Percentiles rank a stretch among this genome's conserved stretches.
These are phyloP conservation scores for Ridgeia piscesae DNA, from an alignment of 1,140 invertebrate species.

Conservation along the genomic window DNA sequence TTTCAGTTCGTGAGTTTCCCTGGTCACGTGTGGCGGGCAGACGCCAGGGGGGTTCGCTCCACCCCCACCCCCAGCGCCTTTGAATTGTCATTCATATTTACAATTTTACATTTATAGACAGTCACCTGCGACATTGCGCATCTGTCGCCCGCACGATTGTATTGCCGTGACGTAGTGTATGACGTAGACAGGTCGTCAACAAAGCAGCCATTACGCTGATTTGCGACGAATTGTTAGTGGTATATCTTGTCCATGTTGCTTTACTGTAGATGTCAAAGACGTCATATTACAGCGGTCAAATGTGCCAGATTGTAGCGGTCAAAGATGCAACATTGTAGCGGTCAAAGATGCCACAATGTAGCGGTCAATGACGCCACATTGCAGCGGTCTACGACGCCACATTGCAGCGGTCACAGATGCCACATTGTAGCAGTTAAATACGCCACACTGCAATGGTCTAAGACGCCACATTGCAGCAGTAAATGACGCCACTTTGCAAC, in stretches of 20 bases:
- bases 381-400: neutral
- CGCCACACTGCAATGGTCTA: neutral
- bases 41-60: neutral
- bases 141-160: neutral
- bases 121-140: neutral
- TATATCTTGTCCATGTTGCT: neutral
- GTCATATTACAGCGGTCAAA: neutral
- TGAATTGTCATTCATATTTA: neutral
- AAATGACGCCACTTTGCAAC: neutral
- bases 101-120: neutral
- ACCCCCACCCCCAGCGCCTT: no score
- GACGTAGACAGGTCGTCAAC: neutral
- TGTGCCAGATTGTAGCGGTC: neutral
- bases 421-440: neutral
- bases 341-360: neutral
- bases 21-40: neutral
- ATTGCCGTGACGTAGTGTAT: neutral
- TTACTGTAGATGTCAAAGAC: neutral
- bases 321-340: neutral
- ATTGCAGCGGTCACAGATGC: neutral
- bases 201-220: neutral
- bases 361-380: neutral
- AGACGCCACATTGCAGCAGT: neutral
- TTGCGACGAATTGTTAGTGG: neutral
- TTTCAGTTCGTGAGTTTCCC: neutral